A percentile compares a stretch with the other conserved stretches of the same genome.
Conservation (phyloP, 2,888 invertebrate species). For the Drosophila rubida region DNA sequence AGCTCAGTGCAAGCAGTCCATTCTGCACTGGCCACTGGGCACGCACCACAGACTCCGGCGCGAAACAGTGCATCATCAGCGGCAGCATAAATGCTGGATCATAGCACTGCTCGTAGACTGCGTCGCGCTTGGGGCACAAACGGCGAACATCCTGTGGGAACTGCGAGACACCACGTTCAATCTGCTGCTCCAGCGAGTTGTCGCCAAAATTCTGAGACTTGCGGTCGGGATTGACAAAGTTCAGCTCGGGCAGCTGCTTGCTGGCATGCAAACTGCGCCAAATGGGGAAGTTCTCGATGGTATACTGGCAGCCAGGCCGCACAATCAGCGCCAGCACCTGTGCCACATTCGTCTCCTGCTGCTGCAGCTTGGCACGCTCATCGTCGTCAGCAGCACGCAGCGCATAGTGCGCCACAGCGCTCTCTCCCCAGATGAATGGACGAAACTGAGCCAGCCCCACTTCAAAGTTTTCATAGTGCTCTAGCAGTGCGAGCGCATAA, state of each 20-base stretch:
- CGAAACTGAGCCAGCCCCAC: conserved; percentile 88
- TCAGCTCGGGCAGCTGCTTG: conserved; percentile 77
- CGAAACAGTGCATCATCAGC: conserved; percentile 90
- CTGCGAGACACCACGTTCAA: conserved; percentile 69
- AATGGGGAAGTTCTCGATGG: conserved; percentile 90
- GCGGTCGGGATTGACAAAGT: conserved; percentile 72
- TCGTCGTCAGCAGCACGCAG: conserved; percentile 86
- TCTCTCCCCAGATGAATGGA: conserved; percentile 94
- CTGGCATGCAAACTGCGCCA: conserved; percentile 86
- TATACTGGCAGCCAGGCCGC: conserved; percentile 87
- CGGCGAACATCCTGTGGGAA: conserved; percentile 73
- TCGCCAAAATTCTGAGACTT: conserved; percentile 67
- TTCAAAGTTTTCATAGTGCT: conserved; percentile 89
- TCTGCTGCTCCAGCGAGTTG: conserved; percentile 77
- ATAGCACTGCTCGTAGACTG: conserved; percentile 86
- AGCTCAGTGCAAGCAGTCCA: conserved; percentile 89
- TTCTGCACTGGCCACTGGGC: conserved; percentile 89
- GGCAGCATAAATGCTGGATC: conserved; percentile 94
- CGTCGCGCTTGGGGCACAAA: conserved; percentile 79
- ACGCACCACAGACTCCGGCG: conserved; percentile 90
- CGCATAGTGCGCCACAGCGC: conserved; percentile 92
- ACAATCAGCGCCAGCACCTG: conserved; percentile 91
- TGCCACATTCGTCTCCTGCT: conserved; percentile 90
- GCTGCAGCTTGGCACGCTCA: conserved; percentile 86
- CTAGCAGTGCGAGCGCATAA: conserved; percentile 88